These are phyloP conservation scores for Aldrovandia affinis DNA, from an alignment of 2,797 vertebrate genomes.

Conservation along the genomic window DNA sequence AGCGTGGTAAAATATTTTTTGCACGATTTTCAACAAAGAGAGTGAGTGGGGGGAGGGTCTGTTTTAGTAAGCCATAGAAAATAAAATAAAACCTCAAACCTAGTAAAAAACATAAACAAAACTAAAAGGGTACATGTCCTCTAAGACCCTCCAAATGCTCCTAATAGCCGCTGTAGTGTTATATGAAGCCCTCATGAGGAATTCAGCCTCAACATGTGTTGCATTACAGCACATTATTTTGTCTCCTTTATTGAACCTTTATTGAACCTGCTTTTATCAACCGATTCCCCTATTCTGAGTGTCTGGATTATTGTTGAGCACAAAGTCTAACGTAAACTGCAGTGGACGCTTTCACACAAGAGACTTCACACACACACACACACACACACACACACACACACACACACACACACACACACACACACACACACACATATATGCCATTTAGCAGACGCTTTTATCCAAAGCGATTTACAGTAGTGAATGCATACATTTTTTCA, in stretches of 20 bases:
- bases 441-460: too few relatives aligned
- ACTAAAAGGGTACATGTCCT: conserved; percentile 9
- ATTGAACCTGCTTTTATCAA: too few relatives aligned
- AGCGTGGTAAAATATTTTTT: too few relatives aligned
- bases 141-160: conserved; percentile 35
- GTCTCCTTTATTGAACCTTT: conserved; percentile 25
- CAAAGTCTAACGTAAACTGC: not conserved
- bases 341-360: not conserved
- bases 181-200: conserved; percentile 27
- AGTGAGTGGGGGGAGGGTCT: not conserved
- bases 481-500: too few relatives aligned
- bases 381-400: not conserved
- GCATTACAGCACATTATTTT: not conserved
- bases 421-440: too few relatives aligned
- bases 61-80: not conserved
- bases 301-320: too few relatives aligned
- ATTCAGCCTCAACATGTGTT: conserved; percentile 21
- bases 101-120: conserved; percentile 32
- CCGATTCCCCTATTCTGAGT: not conserved
- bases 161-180: conserved; percentile 26
- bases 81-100: conserved; percentile 9
- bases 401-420: not conserved
- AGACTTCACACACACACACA: too few relatives aligned
- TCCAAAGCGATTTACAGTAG: too few relatives aligned
- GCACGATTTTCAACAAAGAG: too few relatives aligned